These are phyloP conservation scores for Heterochromis multidens DNA, from an alignment of 2,113 vertebrate genomes.

Conservation along the genomic window DNA sequence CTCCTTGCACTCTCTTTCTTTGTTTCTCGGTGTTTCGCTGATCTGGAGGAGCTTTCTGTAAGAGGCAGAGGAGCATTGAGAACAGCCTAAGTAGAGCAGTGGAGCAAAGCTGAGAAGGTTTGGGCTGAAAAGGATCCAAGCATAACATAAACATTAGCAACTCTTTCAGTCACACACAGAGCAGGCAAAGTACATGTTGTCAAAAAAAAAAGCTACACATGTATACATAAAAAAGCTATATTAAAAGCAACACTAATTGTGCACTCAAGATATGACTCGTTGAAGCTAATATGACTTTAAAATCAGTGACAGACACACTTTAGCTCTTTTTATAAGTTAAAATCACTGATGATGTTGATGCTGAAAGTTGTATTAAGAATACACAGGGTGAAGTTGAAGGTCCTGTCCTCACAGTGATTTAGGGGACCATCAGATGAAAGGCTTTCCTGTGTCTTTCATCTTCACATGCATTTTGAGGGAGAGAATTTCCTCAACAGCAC, in stretches of 20 bases:
- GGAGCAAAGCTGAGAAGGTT: conserved; percentile 38
- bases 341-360: neutral
- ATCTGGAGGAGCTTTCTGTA: conserved; percentile 3
- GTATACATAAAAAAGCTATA: neutral
- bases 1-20: neutral
- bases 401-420: conserved; percentile 17
- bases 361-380: neutral
- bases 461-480: conserved; percentile 2
- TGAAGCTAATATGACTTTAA: neutral
- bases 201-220: neutral
- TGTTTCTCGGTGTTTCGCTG: conserved; percentile 15
- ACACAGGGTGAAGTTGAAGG: neutral
- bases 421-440: conserved; percentile 28
- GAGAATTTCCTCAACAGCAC: conserved; percentile 20
- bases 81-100: conserved; percentile 25
- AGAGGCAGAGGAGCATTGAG: conserved; percentile 2
- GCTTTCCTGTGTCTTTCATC: conserved; percentile 37
- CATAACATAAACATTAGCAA: conserved; percentile 26
- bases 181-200: neutral
- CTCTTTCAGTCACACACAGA: conserved; percentile 14
- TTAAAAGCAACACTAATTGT: neutral
- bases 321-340: neutral
- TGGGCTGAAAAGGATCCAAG: conserved; percentile 37
- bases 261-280: neutral
- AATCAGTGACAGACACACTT: neutral